Base-by-base conservation (phyloP, 1,140 invertebrate genomes). In the Linepithema humile region DNA sequence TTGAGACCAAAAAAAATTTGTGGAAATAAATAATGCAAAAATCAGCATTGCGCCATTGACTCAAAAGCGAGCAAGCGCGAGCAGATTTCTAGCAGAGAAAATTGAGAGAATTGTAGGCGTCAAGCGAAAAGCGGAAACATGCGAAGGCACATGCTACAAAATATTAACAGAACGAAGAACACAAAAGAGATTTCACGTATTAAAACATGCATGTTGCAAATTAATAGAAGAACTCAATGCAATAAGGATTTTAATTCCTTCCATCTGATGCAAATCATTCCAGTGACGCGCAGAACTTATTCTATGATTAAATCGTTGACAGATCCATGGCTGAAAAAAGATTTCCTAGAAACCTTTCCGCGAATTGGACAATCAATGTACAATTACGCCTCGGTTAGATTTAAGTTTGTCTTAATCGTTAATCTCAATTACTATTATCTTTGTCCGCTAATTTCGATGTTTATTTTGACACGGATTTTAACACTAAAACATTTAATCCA, bases 51-150 rank as follows among this genome's bases (percentile, higher is more conserved):
- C 29, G 10, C 35, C 4, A 50, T 43, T 32, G 17, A 78, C 40
- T 67, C 15, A 3, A 69, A 69, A 78, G 32, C 48, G 29, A 78
- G 74, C 35, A 69, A 32, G 55, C 55, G 20, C 57, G n/a, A 75
- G 74, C 43, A 53, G 5, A 50, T 53, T 40, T 55, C 10, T 15
- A 29, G 3, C 26, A 38, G 12, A 67, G 23, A 67, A 15, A 62
- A n/a, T 57, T 5, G 7, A 12, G 17, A 73, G 20, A 55, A 10
- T 3, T 32, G 17, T 43, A 74, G 17, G n/a, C 43, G 35, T 50
- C 3, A 32, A 45, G 45, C 32, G 2, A 38, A 67, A 67, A 78
- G 62, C 74, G 2, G 5, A 40, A 55, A 55, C 2, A 0, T 62
- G 20, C 26, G n/a, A 53, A 53, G 32, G 20, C 40, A 29, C 1